Evolutionary conservation across 2,797 vertebrate genomes (phyloP), one percentile per base, ranked within the genome.

Genomic region (Thaleichthys pacificus): DNA sequence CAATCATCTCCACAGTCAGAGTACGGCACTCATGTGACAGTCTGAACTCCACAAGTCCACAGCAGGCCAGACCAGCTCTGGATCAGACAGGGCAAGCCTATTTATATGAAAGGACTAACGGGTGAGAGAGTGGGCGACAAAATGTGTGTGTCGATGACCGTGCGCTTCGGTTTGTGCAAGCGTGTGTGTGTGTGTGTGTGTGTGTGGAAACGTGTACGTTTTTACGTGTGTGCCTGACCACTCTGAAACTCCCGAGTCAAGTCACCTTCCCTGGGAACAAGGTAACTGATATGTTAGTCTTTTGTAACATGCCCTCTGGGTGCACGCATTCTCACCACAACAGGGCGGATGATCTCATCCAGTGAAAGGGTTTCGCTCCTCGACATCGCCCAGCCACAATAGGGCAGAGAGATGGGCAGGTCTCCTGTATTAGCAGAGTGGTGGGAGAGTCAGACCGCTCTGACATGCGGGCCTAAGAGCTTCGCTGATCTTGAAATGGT

Each of bases 231-330:
- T 61, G 58, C 24, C 19, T 22, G 58, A 26, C 3, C 58, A 58
- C 17, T 69, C 42, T 14, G 12, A 47, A 47, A 47, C 42, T 8
- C 42, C 42, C 42, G 12, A 35, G 71, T 14, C 12, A 15, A 66
- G 61, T 69, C 61, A 57, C 56, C 70, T 61, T 54, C 61, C 58
- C 62, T 76, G 66, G 75, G 78, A 82, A 77, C 64, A 26, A 51
- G 19, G 75, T 82, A 81, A 85, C 58, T 6, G 72, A 84, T 77
- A 77, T 0, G 47, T 4, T 60, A 61, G 51, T 57, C 19, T 72
- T 72, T 78, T 76, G 73, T 81, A 47, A 5, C 26, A 24, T 2
- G 6, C 58, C 58, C 68, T 49, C 58, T 42, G 35, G 61, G 67
- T 66, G 42, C 17, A 21, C 73, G 51, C 73, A 77, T 61, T 69